Evolutionary conservation across 2,113 vertebrate genomes (phyloP).

Genomic region (Nycticorax nycticorax): DNA sequence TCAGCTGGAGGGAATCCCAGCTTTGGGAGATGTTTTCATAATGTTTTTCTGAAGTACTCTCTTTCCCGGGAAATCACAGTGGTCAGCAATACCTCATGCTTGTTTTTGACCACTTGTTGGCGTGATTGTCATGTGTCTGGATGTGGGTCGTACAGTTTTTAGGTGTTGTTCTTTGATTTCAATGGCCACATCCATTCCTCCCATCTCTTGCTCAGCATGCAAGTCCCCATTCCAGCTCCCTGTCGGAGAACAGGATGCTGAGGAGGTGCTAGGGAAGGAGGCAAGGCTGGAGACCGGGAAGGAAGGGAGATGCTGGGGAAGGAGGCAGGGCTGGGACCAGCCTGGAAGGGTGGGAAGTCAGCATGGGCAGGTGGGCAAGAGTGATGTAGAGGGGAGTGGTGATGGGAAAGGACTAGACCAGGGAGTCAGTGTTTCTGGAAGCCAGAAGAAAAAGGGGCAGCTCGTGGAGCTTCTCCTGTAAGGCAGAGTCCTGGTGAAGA

Average conservation of each 20-base stretch:
- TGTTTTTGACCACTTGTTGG: not conserved
- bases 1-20: conserved; percentile 41
- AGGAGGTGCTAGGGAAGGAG: not conserved
- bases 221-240: not conserved
- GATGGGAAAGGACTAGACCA: not conserved
- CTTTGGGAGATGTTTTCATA: conserved; percentile 23
- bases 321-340: not conserved
- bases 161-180: not conserved
- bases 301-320: not conserved
- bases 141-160: not conserved
- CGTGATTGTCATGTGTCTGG: not conserved
- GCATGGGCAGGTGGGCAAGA: not conserved
- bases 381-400: not conserved
- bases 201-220: not conserved
- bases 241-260: not conserved
- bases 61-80: not conserved
- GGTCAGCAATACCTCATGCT: not conserved
- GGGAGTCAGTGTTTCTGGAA: not conserved
- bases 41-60: not conserved
- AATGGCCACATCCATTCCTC: not conserved
- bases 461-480: not conserved
- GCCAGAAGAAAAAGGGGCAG: not conserved
- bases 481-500: not conserved
- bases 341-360: not conserved
- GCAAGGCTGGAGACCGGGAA: no score